Base-by-base conservation (phyloP, 2,113 vertebrate genomes). In the Balaeniceps rex region DNA sequence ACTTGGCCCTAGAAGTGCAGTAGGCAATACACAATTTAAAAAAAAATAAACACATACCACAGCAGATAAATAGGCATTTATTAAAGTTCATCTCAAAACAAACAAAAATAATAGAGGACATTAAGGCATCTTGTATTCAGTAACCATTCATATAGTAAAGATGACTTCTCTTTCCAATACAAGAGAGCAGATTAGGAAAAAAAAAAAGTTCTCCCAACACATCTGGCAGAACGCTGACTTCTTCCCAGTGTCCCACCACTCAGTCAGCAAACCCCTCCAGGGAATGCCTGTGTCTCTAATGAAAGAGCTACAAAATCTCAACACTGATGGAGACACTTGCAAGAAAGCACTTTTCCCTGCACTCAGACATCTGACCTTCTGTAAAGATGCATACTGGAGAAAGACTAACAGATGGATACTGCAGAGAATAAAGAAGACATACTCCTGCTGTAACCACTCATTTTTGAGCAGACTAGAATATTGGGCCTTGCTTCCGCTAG, bases 51-150 rank as follows among this genome's bases (percentile, higher is more conserved):
- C 71, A 90, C 83, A 66, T 57, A 94, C 34, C 55, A 93, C 21
- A 92, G 91, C 81, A 93, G 87, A 96, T 96, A 98, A 97, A 97
- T 89, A 98, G 42, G 64, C 61, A 96, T 98, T 98, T 97, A 97
- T 98, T 98, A 96, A 98, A 97, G 90, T 94, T 70, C 69, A 87
- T 89, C 84, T 95, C 80, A 83, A 90, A 87, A 28, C 87, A 96
- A 93, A 82, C 96, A 83, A 96, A 93, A 97, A 97, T 95, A 96
- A 86, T 93, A 95, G 97, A 78, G 86, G 64, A 96, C 91, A 97
- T 98, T 98, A 98, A 98, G 98, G 98, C 98, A 98, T 98, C 92
- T 95, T 94, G 75, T 91, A 92, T 79, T 96, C 83, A 87, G 34
- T 88, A 88, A 94, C 76, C 18, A 7, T 81, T 90, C 83, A 84